These are phyloP conservation scores for Ornithoptera priamus DNA, from an alignment of 2,888 invertebrate genomes.

Conservation along the genomic window DNA sequence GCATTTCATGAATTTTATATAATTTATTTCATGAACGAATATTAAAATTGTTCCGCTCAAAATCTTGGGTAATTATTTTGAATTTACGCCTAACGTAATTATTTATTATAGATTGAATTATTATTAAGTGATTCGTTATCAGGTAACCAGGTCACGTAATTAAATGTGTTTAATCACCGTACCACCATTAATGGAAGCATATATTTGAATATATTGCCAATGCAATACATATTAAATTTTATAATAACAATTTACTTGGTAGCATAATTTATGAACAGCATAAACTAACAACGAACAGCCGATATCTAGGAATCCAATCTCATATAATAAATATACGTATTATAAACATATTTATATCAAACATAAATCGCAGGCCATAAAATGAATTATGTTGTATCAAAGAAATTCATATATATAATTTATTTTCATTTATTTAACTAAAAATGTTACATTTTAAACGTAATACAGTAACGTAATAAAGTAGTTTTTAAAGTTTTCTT, in stretches of 20 bases:
- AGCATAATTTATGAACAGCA: neutral
- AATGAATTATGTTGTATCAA: neutral
- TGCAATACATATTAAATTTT: neutral
- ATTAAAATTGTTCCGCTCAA: neutral
- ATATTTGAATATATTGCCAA: constrained; percentile 3
- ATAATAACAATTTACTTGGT: neutral
- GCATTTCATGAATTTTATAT: neutral
- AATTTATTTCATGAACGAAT: neutral
- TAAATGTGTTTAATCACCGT: constrained; percentile 23
- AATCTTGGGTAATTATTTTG: neutral
- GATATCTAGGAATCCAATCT: neutral
- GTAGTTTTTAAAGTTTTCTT: too few relatives aligned
- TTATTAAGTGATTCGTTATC: constrained; percentile 10
- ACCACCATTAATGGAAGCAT: constrained; percentile 1
- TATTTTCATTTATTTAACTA: too few relatives aligned
- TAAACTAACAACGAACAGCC: neutral
- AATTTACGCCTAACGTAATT: neutral
- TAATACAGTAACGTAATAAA: too few relatives aligned
- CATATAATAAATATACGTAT: neutral
- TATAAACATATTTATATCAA: neutral
- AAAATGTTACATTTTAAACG: too few relatives aligned
- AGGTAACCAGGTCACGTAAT: constrained; percentile 7
- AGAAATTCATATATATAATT: too few relatives aligned
- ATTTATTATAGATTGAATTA: constrained; percentile 13
- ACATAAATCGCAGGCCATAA: neutral